Evolutionary conservation across 2,888 invertebrate genomes (phyloP), one percentile per base, ranked within the genome.

Genomic region (Scelioninae gen. 1): DNA sequence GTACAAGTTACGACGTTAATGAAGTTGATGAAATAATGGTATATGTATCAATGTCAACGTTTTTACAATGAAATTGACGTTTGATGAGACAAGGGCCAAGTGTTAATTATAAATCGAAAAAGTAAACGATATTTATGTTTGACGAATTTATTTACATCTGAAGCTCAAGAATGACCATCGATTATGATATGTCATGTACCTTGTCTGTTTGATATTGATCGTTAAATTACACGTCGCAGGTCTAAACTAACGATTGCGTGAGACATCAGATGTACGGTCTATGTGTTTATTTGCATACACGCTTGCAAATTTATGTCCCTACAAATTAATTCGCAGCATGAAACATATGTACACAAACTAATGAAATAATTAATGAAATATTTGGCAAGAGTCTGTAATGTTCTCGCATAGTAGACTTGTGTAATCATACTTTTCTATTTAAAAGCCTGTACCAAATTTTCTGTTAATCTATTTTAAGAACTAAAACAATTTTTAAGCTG

Each of bases 211-310:
- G 56, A 66, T 72, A 72, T 66, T 58, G 58, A 72, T 66, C 72
- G 65, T 79, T 56, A 56, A 79, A 72, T 79, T 66, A 72, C 53
- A 79, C 45, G 51, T 71, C 65, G 65, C 58, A 38, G 49, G 51
- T 79, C 60, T 66, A 60, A 45, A 72, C 60, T 56, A 51, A 78
- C 62, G 84, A 55, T 87, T 83, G 87, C 88, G 86, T 88, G 89
- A 45, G 87, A 86, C 86, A 86, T 85, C 88, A 56, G 60, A 71
- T 75, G 13, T 56, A 34, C 40, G n/a, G n/a, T 45, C 75, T 63
- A 51, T 65, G 32, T 51, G 75, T 78, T 85, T 77, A 85, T 82
- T 85, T 71, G 82, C 72, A 69, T 69, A 63, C 62, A 45, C 23
- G 45, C 49, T 80, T 62, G 66, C 55, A 75, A 68, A 68, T 62